Conservation (phyloP, 2,113 vertebrate genomes). For the Irena cyanogastra region DNA sequence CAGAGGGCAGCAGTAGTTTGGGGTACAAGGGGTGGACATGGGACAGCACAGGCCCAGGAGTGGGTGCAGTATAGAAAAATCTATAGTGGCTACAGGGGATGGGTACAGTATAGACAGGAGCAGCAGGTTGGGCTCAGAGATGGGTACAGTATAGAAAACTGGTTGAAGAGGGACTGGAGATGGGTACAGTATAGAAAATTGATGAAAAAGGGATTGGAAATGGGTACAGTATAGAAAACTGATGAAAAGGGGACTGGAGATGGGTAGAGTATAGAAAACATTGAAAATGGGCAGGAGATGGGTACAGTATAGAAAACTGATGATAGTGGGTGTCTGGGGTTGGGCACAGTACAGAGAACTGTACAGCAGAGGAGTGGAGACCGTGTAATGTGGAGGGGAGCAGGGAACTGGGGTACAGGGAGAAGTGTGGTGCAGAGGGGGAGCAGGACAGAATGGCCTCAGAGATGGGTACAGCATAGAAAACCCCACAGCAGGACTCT, state of each 20-base stretch:
- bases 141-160: neutral
- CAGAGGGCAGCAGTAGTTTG: neutral
- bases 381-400: neutral
- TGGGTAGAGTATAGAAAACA: too few relatives aligned
- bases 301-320: neutral
- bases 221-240: neutral
- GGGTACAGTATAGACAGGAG: neutral
- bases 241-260: rapidly evolving
- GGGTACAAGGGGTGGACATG: rapidly evolving
- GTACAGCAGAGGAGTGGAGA: neutral
- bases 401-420: neutral
- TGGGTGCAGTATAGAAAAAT: neutral
- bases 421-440: neutral
- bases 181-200: neutral
- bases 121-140: too few relatives aligned
- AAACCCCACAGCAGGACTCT: neutral
- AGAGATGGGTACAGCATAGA: neutral
- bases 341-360: neutral
- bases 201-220: neutral
- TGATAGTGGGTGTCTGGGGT: neutral
- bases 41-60: neutral
- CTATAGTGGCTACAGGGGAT: too few relatives aligned
- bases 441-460: too few relatives aligned
- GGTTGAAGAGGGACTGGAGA: neutral
- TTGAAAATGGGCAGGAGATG: neutral